Percentiles rank a stretch among this genome's conserved stretches.
Evolutionary conservation across 2,888 invertebrate species (phyloP).

Genomic region (Allacma fusca): DNA sequence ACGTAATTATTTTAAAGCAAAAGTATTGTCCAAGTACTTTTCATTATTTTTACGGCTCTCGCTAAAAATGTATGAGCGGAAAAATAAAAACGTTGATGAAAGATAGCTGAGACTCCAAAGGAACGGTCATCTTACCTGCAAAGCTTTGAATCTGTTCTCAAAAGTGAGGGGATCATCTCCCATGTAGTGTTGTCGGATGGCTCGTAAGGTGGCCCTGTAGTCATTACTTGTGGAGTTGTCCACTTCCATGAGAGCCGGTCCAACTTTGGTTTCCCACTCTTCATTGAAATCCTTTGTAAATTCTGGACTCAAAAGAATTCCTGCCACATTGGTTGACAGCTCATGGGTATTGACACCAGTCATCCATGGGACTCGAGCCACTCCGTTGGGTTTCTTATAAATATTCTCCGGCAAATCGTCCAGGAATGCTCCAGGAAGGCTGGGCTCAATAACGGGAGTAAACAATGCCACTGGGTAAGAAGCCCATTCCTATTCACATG

Average conservation of each 20-base stretch:
- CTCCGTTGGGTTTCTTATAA: constrained; percentile 47
- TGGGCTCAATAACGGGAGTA: constrained; percentile 53
- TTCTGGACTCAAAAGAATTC: constrained; percentile 48
- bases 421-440: constrained; percentile 47
- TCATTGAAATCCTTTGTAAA: constrained; percentile 51
- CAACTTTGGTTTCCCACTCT: constrained; percentile 56
- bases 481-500: constrained; percentile 59
- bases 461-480: constrained; percentile 58
- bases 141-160: constrained; percentile 40
- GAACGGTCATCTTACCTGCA: constrained; percentile 45
- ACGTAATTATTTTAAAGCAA: too few species aligned
- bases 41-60: too few species aligned
- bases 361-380: constrained; percentile 53
- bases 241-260: constrained; percentile 55
- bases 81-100: too few species aligned
- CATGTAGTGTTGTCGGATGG: constrained; percentile 52
- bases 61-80: too few species aligned
- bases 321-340: constrained; percentile 55
- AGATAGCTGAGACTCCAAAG: too few species aligned
- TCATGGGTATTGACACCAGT: constrained; percentile 57
- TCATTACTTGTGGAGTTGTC: constrained; percentile 38
- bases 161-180: constrained; percentile 50
- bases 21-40: too few species aligned
- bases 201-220: constrained; percentile 22
- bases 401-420: constrained; percentile 55